Conservation (phyloP, 2,797 vertebrate species). For the Lagocephalus sceleratus region DNA sequence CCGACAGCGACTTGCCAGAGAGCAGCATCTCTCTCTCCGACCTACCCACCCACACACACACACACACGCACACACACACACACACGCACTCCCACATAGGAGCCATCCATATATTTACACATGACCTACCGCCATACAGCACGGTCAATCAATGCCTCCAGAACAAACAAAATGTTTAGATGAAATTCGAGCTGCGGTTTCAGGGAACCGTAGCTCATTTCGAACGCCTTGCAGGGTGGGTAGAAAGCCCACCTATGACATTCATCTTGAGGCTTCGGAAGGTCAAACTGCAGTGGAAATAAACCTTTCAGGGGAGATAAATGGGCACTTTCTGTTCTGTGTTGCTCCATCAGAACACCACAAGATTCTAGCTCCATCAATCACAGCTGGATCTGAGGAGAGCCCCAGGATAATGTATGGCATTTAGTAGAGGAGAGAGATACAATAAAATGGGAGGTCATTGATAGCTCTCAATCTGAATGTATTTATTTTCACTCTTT, state of each 20-base stretch:
- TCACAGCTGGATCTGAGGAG: slow-evolving; percentile 19
- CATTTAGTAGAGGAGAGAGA: slow-evolving; percentile 1
- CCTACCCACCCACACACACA: slow-evolving; percentile 12
- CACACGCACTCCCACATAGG: slow-evolving; percentile 12
- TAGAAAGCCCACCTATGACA: slow-evolving; percentile 19
- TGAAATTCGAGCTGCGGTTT: slow-evolving; percentile 14
- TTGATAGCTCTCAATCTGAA: not conserved
- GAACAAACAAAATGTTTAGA: slow-evolving; percentile 20
- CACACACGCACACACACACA: slow-evolving; percentile 14
- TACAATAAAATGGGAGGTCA: not conserved
- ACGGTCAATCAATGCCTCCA: slow-evolving; percentile 15
- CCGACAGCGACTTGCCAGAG: slow-evolving; percentile 7
- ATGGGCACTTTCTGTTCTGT: slow-evolving; percentile 30
- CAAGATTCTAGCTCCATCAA: slow-evolving; percentile 37
- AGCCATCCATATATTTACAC: slow-evolving; percentile 1
- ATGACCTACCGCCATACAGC: slow-evolving; percentile 14
- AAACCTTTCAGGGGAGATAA: slow-evolving; percentile 36
- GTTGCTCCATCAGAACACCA: slow-evolving; percentile 22
- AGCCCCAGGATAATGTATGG: slow-evolving; percentile 1
- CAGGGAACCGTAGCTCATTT: slow-evolving; percentile 16
- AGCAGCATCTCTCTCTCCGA: slow-evolving; percentile 1
- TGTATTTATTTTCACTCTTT: not conserved
- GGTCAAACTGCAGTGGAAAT: slow-evolving; percentile 50
- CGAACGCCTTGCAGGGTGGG: slow-evolving; percentile 23
- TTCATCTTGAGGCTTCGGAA: slow-evolving; percentile 45